Conservation (phyloP, 2,797 vertebrate species). For the Anabacerthia variegaticeps region DNA sequence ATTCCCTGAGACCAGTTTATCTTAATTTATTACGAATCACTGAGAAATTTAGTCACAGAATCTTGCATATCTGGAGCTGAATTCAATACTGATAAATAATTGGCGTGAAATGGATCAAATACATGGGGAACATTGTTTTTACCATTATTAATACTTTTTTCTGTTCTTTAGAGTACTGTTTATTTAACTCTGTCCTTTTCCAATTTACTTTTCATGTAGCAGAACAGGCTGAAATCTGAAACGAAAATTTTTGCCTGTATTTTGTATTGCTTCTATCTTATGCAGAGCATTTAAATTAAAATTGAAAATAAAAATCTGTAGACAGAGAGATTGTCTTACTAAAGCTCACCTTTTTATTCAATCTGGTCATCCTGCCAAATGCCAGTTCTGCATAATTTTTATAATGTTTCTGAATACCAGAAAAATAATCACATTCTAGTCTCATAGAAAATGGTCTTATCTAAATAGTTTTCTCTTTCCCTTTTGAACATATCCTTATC, state of each 20-base stretch:
- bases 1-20: not conserved
- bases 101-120: not conserved
- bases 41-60: not conserved
- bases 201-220: not conserved
- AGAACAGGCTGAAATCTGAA: not conserved
- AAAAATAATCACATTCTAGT: slow-evolving; percentile 21
- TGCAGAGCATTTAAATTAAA: not conserved
- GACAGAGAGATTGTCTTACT: not conserved
- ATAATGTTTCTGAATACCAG: not conserved
- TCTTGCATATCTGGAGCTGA: not conserved
- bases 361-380: not conserved
- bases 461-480: slow-evolving; percentile 23
- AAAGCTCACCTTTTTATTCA: not conserved
- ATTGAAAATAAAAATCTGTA: not conserved
- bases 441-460: slow-evolving; percentile 8
- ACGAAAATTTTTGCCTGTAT: not conserved
- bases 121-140: not conserved
- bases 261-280: not conserved
- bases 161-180: not conserved
- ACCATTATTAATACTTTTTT: rapidly evolving
- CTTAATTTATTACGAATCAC: not conserved
- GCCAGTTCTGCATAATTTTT: not conserved
- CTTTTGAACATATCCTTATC: slow-evolving; percentile 31
- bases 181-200: not conserved
- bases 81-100: not conserved